Conservation (phyloP, 1,140 invertebrate genomes). For the Oedothorax gibbosus region DNA sequence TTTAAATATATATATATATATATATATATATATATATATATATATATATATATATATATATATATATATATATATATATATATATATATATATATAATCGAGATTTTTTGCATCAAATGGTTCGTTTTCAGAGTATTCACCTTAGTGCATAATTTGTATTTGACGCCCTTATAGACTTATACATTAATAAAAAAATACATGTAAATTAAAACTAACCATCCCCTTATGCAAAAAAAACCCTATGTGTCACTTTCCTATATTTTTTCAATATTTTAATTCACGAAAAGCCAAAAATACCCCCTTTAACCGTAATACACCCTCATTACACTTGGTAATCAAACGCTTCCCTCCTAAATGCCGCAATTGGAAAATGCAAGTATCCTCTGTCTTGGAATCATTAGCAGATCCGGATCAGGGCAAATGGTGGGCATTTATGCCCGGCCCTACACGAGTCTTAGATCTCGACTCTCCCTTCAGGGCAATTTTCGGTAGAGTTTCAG, state of each 20-base stretch:
- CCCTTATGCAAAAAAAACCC: no score
- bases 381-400: constrained; percentile 11
- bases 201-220: no score
- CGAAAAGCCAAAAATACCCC: no score
- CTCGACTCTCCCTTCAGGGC: constrained; percentile 44
- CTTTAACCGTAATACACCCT: no score
- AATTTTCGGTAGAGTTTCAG: constrained; percentile 33
- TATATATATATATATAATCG: not conserved
- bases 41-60: constrained; percentile 1
- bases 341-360: not conserved
- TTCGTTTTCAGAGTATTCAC: not conserved
- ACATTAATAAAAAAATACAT: no score
- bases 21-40: constrained; percentile 1
- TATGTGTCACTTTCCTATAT: no score
- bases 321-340: not conserved
- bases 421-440: constrained; percentile 29
- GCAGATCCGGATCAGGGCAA: constrained; percentile 23
- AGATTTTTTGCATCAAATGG: not conserved
- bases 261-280: no score
- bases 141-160: no score
- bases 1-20: no score
- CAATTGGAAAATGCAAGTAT: constrained; percentile 3
- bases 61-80: not conserved
- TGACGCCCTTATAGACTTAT: no score
- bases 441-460: constrained; percentile 43